A percentile compares a stretch with the other conserved stretches of the same genome.
Conservation (phyloP, 2,113 vertebrate species). For the Anseranas semipalmata region DNA sequence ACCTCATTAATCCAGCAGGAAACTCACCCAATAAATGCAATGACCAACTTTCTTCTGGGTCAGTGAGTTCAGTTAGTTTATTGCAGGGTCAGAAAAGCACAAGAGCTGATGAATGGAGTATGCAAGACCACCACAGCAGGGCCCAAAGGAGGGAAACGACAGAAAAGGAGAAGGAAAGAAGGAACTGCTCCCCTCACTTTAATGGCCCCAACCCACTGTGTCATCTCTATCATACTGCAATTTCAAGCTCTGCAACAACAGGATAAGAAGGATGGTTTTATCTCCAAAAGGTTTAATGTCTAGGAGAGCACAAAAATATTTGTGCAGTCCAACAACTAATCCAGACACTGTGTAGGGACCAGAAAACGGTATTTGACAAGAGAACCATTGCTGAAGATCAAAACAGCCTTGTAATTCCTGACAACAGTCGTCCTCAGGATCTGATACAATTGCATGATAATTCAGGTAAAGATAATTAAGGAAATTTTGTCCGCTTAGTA, state of each 20-base stretch:
- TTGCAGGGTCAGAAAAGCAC: neutral
- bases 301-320: neutral
- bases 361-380: neutral
- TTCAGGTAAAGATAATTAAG: neutral
- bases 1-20: neutral
- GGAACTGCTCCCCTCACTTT: neutral
- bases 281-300: neutral
- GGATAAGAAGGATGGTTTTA: neutral
- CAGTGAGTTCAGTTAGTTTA: neutral
- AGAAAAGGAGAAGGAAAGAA: neutral
- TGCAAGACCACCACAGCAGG: neutral
- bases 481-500: neutral
- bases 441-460: neutral
- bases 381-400: neutral
- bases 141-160: neutral
- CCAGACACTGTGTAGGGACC: accelerated
- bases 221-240: neutral
- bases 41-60: neutral
- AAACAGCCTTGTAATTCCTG: neutral
- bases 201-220: neutral
- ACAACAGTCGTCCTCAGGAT: neutral
- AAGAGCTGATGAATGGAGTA: neutral
- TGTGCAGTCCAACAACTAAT: neutral
- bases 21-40: neutral
- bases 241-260: neutral